Base-by-base conservation (phyloP, 2,888 invertebrate species). In the Drosophila affinis region DNA sequence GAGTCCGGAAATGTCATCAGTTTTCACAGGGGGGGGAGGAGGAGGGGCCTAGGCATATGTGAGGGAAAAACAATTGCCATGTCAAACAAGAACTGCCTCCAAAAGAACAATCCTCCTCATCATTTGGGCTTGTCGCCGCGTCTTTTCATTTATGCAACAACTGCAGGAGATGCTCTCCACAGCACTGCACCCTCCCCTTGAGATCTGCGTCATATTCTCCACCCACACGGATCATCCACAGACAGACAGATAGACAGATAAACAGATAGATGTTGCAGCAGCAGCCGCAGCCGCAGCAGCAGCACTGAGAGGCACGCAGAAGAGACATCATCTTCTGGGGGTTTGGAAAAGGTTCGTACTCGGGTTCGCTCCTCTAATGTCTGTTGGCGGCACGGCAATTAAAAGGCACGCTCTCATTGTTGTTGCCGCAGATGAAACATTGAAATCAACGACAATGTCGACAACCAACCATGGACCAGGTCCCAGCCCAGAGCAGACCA, bases 371-470 rank as follows among this genome's bases (percentile, higher is more conserved):
- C 3, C 69, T 88, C 79, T 85, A 88, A 77, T 87, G 76, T 87
- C 81, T 76, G 77, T 76, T 88, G 77, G 81, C 81, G 88, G 87
- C 85, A 76, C 70, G 72, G 85, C 88, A 85, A 85, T 85, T 85
- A 85, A 85, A 88, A 88, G 79, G 76, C 83, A 86, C 83, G 83
- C 76, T 82, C 78, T 65, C 72, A 73, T 62, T 72, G 76, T 62
- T 72, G 73, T 73, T 75, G 88, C 87, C 87, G 84, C 87, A 86
- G 87, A 86, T 84, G 88, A 88, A 86, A 83, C 87, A 85, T 87
- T 81, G 79, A 75, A 80, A 78, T 80, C 84, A 77, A 78, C 84
- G 75, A 39, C 39, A 14, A 76, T 76, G 85, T 79, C 75, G 72
- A 63, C 77, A 81, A 85, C 75, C 69, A 75, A 81, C 81, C 71